A percentile compares a stretch with the other conserved stretches of the same genome.
Conservation (phyloP, 1,140 invertebrate genomes). For the Bombus ignitus region DNA sequence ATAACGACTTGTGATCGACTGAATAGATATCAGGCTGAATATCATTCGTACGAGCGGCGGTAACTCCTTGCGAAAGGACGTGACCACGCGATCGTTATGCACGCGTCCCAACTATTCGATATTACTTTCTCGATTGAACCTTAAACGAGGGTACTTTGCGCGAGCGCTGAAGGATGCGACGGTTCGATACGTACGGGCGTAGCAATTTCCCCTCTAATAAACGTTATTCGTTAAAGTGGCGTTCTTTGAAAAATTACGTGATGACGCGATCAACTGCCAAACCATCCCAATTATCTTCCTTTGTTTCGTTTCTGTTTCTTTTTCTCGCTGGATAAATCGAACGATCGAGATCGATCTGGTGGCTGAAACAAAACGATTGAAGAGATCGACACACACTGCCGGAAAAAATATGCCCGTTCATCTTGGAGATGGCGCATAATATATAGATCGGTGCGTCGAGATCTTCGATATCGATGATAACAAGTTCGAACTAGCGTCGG, state of each 20-base stretch:
- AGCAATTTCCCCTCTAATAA: constrained; percentile 26
- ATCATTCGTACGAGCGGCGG: no score
- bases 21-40: neutral
- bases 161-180: constrained; percentile 12
- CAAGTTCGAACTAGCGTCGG: neutral
- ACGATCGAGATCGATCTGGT: neutral
- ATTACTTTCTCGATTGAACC: constrained; percentile 25
- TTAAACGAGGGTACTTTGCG: constrained; percentile 25
- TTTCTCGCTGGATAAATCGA: no score
- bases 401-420: neutral
- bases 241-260: neutral
- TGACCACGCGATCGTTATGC: neutral
- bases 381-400: neutral
- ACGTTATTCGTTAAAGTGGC: neutral
- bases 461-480: constrained; percentile 24
- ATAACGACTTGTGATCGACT: no score
- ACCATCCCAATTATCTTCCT: neutral
- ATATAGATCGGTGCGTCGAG: neutral
- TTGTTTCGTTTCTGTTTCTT: neutral
- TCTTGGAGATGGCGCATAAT: neutral
- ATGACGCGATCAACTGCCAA: neutral
- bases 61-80: neutral
- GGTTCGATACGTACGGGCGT: constrained; percentile 22
- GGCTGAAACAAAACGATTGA: neutral
- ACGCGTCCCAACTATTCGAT: constrained; percentile 1